phyloP scores from a whole-genome alignment of 2,797 vertebrate species.

The Aulostomus chinensis region DNA sequence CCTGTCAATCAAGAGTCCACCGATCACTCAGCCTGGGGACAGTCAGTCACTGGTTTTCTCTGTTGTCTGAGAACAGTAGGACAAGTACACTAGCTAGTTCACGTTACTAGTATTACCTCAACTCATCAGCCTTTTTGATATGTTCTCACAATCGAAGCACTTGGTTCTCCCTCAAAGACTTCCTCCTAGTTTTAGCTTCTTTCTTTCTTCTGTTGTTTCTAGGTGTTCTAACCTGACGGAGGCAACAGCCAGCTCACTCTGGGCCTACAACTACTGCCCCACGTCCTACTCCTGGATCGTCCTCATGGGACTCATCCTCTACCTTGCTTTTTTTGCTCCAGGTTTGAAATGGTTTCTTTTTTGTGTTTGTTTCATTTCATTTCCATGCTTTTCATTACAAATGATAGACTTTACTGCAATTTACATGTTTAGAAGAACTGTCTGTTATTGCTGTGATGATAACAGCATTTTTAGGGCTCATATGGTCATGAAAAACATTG shows the following conservation, averaged over 20 bases:
- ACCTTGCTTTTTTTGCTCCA: constrained; percentile 94
- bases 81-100: background rate
- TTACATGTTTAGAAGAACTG: too few relatives aligned
- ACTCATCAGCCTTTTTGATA: background rate
- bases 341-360: constrained; percentile 74
- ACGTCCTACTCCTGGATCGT: constrained; percentile 93
- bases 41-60: constrained; percentile 71
- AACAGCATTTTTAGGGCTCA: too few relatives aligned
- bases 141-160: background rate
- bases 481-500: too few relatives aligned
- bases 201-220: constrained; percentile 30
- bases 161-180: too few relatives aligned
- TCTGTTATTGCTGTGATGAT: too few relatives aligned
- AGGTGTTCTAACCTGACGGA: constrained; percentile 89
- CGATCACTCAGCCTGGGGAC: constrained; percentile 87
- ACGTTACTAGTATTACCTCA: background rate
- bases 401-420: too few relatives aligned
- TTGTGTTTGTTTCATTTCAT: background rate
- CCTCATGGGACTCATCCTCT: constrained; percentile 90
- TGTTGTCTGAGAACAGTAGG: background rate
- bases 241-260: constrained; percentile 73
- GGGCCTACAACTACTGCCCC: constrained; percentile 98
- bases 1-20: constrained; percentile 79
- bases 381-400: too few relatives aligned
- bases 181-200: background rate